Conservation (phyloP, 2,888 invertebrate genomes). For the Dolichopus griseipennis region DNA sequence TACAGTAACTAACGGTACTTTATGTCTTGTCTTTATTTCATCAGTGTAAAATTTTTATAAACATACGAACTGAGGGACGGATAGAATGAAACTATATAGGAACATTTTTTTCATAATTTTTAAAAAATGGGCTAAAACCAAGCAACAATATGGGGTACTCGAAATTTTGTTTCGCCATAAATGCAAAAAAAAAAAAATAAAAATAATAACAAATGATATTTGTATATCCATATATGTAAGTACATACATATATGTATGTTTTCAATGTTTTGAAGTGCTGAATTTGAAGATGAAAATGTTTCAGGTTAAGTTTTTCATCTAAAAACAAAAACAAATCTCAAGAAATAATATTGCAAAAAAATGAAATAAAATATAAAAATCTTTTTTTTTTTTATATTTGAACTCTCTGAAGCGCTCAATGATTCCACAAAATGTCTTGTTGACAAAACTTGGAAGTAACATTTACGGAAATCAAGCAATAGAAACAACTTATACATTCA, state of each 20-base stretch:
- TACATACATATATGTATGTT: background rate
- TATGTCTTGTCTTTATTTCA: no score
- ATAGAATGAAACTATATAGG: no score
- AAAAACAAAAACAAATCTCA: background rate
- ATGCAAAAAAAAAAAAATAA: background rate
- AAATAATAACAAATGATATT: background rate
- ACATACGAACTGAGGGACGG: no score
- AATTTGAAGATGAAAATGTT: background rate
- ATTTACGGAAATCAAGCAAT: background rate
- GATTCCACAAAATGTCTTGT: background rate
- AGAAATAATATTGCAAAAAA: background rate
- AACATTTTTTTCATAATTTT: no score
- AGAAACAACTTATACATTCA: background rate
- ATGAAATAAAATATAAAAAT: background rate
- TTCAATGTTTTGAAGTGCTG: background rate
- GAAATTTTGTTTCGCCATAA: background rate
- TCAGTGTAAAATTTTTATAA: no score
- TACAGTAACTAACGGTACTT: no score
- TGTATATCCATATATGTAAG: background rate
- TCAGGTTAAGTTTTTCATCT: background rate
- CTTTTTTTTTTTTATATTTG: no score
- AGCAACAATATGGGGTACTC: background rate
- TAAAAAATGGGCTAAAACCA: no score
- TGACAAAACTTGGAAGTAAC: background rate
- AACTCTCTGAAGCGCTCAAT: background rate